Percentiles rank a stretch among this genome's conserved stretches.
Evolutionary conservation across 2,888 invertebrate species (phyloP).

Genomic region (Tetropium fuscum): DNA sequence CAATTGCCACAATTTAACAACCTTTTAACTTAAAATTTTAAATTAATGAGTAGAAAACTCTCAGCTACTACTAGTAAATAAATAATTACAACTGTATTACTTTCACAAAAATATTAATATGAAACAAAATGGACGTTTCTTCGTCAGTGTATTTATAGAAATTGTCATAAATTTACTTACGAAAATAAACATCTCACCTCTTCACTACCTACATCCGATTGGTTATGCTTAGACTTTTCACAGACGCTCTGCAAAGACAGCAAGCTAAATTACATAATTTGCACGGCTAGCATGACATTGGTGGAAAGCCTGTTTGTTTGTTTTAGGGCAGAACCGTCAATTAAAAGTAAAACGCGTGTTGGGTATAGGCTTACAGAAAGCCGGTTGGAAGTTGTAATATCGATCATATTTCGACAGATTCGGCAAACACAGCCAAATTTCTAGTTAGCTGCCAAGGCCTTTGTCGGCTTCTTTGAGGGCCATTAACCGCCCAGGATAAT

Average conservation of each 20-base stretch:
- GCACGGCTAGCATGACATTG: constrained; percentile 2
- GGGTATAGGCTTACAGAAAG: constrained; percentile 8
- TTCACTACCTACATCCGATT: too few relatives aligned
- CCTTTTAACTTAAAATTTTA: too few relatives aligned
- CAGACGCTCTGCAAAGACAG: too few relatives aligned
- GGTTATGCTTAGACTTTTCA: too few relatives aligned
- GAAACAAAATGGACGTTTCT: too few relatives aligned
- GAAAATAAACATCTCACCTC: constrained; percentile 11
- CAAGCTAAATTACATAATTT: constrained; percentile 11
- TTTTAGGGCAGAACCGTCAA: constrained; percentile 19
- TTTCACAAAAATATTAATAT: too few relatives aligned
- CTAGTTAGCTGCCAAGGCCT: constrained; percentile 48
- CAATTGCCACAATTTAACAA: too few relatives aligned
- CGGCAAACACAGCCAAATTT: constrained; percentile 44
- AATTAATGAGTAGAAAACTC: too few relatives aligned
- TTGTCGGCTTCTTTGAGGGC: constrained; percentile 52
- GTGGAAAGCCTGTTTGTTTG: constrained; percentile 19
- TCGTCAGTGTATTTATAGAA: too few relatives aligned
- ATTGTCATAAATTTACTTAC: too few relatives aligned
- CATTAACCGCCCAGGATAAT: constrained; percentile 48
- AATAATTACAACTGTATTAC: too few relatives aligned
- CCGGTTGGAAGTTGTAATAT: constrained; percentile 22
- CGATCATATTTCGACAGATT: constrained; percentile 42
- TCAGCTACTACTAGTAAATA: too few relatives aligned
- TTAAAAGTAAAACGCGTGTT: constrained; percentile 16